Conservation (phyloP, 2,888 invertebrate species). For the Spicauda simplicius region DNA sequence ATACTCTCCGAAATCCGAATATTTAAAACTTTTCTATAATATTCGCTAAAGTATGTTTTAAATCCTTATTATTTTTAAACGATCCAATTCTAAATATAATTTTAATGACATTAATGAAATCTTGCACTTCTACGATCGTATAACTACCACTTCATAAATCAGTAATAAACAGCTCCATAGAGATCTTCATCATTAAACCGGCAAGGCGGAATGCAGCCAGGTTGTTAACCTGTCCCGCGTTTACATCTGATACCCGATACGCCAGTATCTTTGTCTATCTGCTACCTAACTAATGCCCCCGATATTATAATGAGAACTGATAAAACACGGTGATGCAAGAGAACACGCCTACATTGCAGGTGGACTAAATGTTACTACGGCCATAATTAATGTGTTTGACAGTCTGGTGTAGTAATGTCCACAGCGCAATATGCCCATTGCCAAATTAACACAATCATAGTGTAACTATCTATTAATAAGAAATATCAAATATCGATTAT, state of each 20-base stretch:
- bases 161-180: constrained; percentile 56
- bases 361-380: background rate
- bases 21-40: too few species aligned
- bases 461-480: too few species aligned
- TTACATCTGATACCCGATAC: constrained; percentile 76
- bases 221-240: constrained; percentile 75
- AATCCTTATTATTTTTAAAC: too few species aligned
- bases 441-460: too few species aligned
- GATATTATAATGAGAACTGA: constrained; percentile 69
- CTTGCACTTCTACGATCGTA: background rate
- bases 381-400: background rate
- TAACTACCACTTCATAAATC: background rate
- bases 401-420: background rate
- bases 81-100: too few species aligned
- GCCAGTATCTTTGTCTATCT: constrained; percentile 71
- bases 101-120: too few species aligned
- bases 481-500: too few species aligned
- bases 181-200: constrained; percentile 64
- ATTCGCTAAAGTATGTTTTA: too few species aligned
- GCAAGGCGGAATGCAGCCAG: constrained; percentile 70
- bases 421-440: background rate
- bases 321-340: constrained; percentile 49
- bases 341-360: constrained; percentile 29
- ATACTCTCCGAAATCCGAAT: too few species aligned
- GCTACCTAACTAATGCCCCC: constrained; percentile 65